Percentiles rank a stretch among this genome's conserved stretches.
These are phyloP conservation scores for Patagioenas fasciata DNA, from an alignment of 2,113 vertebrate species.

Conservation along the genomic window DNA sequence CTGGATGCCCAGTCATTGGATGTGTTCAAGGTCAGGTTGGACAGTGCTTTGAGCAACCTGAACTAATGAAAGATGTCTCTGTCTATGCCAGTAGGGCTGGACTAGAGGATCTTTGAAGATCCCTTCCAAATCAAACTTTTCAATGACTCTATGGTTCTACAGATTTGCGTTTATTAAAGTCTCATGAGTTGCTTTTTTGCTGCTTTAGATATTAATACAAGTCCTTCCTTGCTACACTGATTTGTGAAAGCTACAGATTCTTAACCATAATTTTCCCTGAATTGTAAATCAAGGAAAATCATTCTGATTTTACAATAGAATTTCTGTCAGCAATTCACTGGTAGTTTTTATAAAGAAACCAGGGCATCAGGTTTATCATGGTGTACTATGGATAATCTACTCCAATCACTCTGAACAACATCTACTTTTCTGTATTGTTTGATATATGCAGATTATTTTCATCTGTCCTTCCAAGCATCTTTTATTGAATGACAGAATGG, in stretches of 20 bases:
- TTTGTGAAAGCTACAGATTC: neutral
- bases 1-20: neutral
- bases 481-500: neutral
- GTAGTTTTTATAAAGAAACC: neutral
- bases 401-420: neutral
- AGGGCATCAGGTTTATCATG: neutral
- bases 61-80: neutral
- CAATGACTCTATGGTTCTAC: neutral
- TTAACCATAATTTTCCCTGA: neutral
- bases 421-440: neutral
- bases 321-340: neutral
- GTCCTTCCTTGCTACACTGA: neutral
- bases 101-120: neutral
- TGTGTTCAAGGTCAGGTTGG: neutral
- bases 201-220: neutral
- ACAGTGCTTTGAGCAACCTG: fast-evolving
- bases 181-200: neutral
- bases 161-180: neutral
- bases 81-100: neutral
- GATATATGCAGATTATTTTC: neutral
- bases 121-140: neutral
- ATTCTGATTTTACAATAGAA: neutral
- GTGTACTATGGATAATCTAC: neutral
- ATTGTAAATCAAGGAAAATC: neutral
- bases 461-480: neutral